Conservation (phyloP, 2,113 vertebrate genomes). For the Eulemur rufifrons region DNA sequence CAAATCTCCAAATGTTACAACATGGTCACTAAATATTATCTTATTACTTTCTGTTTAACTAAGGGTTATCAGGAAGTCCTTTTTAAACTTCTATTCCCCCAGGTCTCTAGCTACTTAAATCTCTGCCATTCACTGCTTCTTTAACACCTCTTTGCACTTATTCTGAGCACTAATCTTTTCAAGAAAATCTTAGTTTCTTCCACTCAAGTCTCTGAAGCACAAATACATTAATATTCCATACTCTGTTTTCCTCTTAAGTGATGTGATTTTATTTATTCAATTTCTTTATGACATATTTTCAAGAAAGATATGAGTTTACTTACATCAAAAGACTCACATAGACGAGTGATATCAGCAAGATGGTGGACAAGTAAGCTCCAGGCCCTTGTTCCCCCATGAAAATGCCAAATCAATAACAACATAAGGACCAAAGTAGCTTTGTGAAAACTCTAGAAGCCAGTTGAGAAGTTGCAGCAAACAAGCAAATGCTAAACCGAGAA, state of each 20-base stretch:
- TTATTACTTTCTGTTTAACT: neutral
- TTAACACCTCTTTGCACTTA: neutral
- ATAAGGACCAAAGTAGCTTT: neutral
- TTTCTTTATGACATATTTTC: neutral
- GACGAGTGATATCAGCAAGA: neutral
- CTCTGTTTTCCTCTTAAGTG: neutral
- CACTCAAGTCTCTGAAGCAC: neutral
- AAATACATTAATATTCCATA: neutral
- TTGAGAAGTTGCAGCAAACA: neutral
- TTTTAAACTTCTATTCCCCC: neutral
- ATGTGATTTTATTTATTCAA: neutral
- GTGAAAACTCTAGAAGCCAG: neutral
- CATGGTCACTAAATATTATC: neutral
- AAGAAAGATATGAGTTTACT: neutral
- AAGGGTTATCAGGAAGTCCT: neutral
- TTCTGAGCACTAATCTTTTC: neutral
- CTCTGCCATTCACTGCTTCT: neutral
- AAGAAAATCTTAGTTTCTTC: neutral
- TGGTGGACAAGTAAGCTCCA: neutral
- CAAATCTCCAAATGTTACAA: conserved; percentile 18
- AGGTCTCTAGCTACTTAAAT: neutral
- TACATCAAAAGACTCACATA: neutral
- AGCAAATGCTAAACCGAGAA: neutral
- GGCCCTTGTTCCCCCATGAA: neutral
- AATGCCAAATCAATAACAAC: neutral